Percentiles rank a stretch among this genome's conserved stretches.
These are phyloP conservation scores for Enteromius thamalakanensis DNA, from an alignment of 2,797 vertebrate genomes.

Conservation along the genomic window DNA sequence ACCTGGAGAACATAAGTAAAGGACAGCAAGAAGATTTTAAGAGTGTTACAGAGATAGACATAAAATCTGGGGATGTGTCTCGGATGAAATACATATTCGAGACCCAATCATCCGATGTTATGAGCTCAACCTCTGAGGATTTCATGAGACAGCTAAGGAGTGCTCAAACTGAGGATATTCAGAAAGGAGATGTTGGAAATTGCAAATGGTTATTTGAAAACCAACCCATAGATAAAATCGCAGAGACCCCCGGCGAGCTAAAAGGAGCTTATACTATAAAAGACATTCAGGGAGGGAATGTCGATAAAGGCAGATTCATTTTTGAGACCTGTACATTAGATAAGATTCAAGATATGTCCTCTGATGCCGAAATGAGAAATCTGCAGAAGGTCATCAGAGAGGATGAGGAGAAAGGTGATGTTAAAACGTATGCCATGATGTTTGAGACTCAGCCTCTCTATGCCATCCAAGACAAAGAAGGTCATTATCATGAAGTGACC, in stretches of 20 bases:
- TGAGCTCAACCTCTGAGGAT: conserved; percentile 86
- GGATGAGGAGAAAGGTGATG: conserved; percentile 84
- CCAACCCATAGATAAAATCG: conserved; percentile 83
- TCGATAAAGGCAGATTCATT: conserved; percentile 86
- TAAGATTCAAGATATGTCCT: conserved; percentile 82
- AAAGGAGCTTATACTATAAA: conserved; percentile 75
- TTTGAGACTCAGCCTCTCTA: conserved; percentile 94
- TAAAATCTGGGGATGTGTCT: conserved; percentile 88
- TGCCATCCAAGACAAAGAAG: conserved; percentile 90
- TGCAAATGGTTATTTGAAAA: conserved; percentile 93
- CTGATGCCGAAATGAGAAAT: conserved; percentile 67
- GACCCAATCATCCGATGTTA: conserved; percentile 84
- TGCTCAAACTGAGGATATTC: conserved; percentile 83
- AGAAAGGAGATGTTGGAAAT: conserved; percentile 86
- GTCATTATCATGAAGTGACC: conserved; percentile 90
- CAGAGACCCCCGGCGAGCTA: conserved; percentile 72
- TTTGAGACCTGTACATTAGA: conserved; percentile 91
- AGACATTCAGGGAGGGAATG: conserved; percentile 88
- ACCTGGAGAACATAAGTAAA: conserved; percentile 82
- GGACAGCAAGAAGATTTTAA: conserved; percentile 79
- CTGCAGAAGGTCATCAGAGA: conserved; percentile 74
- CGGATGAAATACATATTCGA: conserved; percentile 91
- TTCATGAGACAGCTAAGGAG: conserved; percentile 83
- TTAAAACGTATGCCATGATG: conserved; percentile 89
- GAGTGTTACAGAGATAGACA: conserved; percentile 82